These are phyloP conservation scores for Cataglyphis livida DNA, from an alignment of 2,888 invertebrate species.

Conservation along the genomic window DNA sequence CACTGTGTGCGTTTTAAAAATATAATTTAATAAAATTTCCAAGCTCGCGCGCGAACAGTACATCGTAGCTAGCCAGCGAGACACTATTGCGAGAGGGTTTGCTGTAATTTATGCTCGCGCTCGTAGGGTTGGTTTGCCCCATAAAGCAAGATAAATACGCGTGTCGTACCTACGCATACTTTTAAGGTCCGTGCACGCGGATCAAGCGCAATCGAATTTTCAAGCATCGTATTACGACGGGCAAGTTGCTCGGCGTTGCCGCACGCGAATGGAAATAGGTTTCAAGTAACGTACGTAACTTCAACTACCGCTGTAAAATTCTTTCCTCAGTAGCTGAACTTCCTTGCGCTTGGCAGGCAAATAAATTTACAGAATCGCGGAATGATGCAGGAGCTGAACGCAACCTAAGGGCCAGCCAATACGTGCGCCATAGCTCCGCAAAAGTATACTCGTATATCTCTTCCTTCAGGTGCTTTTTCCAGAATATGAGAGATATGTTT, in stretches of 20 bases:
- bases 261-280: slow-evolving; percentile 41
- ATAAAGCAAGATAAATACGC: slow-evolving; percentile 78
- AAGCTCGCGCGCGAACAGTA: slow-evolving; percentile 64
- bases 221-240: slow-evolving; percentile 10
- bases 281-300: slow-evolving; percentile 27
- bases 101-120: slow-evolving; percentile 77
- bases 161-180: slow-evolving; percentile 57
- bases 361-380: slow-evolving; percentile 49
- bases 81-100: slow-evolving; percentile 52
- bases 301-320: slow-evolving; percentile 41
- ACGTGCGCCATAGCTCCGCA: slow-evolving; percentile 53
- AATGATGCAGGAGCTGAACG: slow-evolving; percentile 50
- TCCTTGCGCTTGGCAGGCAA: slow-evolving; percentile 16
- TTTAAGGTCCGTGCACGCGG: slow-evolving; percentile 67
- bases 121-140: slow-evolving; percentile 77
- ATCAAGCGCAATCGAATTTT: slow-evolving; percentile 55
- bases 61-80: slow-evolving; percentile 45
- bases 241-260: neutral
- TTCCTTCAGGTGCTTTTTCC: slow-evolving; percentile 64
- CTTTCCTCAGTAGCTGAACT: slow-evolving; percentile 36
- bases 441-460: slow-evolving; percentile 67
- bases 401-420: slow-evolving; percentile 41
- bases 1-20: slow-evolving; percentile 60
- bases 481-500: slow-evolving; percentile 70
- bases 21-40: slow-evolving; percentile 77